Evolutionary conservation across 2,888 invertebrate genomes (phyloP), one percentile per base, ranked within the genome.

Genomic region (Anaspis maculata): DNA sequence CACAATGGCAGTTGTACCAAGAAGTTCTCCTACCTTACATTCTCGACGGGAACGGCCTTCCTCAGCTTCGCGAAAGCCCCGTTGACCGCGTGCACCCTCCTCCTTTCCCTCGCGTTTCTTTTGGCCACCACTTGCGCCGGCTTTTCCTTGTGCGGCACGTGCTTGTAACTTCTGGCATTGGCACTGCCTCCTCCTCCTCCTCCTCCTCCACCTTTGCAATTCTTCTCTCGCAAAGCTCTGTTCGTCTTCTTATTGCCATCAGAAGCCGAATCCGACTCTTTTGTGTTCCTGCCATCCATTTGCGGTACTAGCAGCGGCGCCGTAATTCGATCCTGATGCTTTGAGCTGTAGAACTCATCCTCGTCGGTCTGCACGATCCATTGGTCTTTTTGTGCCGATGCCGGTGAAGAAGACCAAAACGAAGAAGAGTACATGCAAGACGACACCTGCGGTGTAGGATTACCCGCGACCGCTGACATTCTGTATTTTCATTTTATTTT

Each of bases 21-120:
- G n/a, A n/a, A n/a, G n/a, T 19, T 19, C 42, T 29, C 11, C 13
- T 51, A 66, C 64, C 65, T 62, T 41, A 55, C 49, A 45, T 71
- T 71, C 38, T 73, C 72, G 36, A 71, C 63, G 3, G 77, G 76
- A 23, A 79, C 71, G 42, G 70, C 72, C 54, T 71, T 70, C 27
- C 76, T 66, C 23, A 79, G 64, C 31, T 69, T 64, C 2, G 67
- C 56, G 59, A 78, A 79, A 19, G 77, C 78, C 34, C 61, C 64
- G 60, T 79, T 79, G 42, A 79, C 77, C 9, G 77, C 76, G 54
- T 77, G 73, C 15, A 79, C 78, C 40, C 79, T 63, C 34, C 72
- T 62, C 46, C 78, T 56, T 59, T 79, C 78, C 28, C 79, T 61
- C 3, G 76, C 77, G 55, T 79, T 79, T 36, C 78, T 52, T 46